Conservation (phyloP, 2,113 vertebrate genomes). For the Microcebus murinus region DNA sequence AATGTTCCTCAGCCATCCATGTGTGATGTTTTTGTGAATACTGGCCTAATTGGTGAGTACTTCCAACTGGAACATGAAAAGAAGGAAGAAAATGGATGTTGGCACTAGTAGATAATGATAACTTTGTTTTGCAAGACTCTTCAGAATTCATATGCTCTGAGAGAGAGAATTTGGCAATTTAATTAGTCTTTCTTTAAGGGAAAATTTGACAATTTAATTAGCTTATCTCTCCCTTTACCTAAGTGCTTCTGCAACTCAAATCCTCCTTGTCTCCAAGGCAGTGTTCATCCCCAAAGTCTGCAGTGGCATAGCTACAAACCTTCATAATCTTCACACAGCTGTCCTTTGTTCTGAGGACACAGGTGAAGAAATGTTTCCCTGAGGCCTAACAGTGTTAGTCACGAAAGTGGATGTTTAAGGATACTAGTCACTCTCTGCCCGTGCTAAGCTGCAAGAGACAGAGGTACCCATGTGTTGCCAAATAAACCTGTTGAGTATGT, state of each 20-base stretch:
- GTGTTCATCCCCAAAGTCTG: not conserved
- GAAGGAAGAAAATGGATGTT: not conserved
- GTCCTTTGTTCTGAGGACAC: not conserved
- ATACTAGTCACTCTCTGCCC: no score
- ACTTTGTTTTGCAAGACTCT: constrained; percentile 16
- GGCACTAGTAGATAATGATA: not conserved
- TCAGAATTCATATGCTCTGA: not conserved
- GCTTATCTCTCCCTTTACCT: constrained; percentile 18
- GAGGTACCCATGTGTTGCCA: not conserved
- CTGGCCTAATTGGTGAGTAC: not conserved
- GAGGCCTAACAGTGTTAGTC: not conserved
- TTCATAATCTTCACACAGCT: not conserved
- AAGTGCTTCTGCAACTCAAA: not conserved
- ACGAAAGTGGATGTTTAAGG: not conserved
- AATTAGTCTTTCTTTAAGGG: constrained; percentile 44
- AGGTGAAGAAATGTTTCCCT: not conserved
- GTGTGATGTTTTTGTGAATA: not conserved
- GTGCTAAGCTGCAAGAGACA: not conserved
- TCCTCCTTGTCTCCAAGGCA: not conserved
- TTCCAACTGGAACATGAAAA: not conserved
- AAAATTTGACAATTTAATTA: constrained; percentile 51
- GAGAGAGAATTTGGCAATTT: constrained; percentile 1
- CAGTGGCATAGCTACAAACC: no score
- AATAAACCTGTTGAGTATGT: not conserved
- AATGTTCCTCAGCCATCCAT: not conserved